Percentiles rank a stretch among this genome's conserved stretches.
Evolutionary conservation across 92 coral and sea anemone genomes (phyloP).

Genomic region (Parazoanthus darwini): DNA sequence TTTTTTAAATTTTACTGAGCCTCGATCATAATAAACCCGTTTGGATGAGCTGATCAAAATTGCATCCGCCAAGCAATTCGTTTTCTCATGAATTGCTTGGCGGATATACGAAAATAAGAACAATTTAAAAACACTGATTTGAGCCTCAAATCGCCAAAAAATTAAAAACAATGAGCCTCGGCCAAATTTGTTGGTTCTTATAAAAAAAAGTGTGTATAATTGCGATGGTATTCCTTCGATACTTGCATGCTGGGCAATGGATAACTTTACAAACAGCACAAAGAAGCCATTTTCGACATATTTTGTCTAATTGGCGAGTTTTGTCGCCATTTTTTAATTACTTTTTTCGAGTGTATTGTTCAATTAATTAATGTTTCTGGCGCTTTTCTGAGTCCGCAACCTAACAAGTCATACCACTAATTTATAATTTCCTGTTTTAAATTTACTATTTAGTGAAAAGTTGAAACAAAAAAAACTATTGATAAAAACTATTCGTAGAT

Average conservation of each 20-base stretch:
- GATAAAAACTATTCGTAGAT: not conserved
- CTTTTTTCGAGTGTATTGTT: not conserved
- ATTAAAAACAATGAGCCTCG: too few relatives aligned
- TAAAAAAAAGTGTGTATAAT: too few relatives aligned
- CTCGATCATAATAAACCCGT: too few relatives aligned
- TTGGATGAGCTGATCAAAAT: too few relatives aligned
- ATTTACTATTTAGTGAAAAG: not conserved
- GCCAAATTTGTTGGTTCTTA: too few relatives aligned
- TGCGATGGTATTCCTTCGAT: not conserved
- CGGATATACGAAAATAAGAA: too few relatives aligned
- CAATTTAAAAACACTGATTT: too few relatives aligned
- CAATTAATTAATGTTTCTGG: constrained; percentile 15
- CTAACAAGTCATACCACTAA: not conserved
- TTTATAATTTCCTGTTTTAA: constrained; percentile 19
- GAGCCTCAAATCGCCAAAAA: too few relatives aligned
- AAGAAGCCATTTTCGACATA: not conserved
- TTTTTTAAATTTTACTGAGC: too few relatives aligned
- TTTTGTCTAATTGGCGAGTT: constrained; percentile 7
- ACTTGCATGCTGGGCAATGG: not conserved
- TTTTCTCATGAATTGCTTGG: too few relatives aligned
- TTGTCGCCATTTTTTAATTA: constrained; percentile 22
- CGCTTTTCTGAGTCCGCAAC: not conserved
- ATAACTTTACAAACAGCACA: not conserved
- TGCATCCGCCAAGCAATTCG: too few relatives aligned
- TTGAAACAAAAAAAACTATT: not conserved